Evolutionary conservation across 2,888 invertebrate genomes (phyloP).

Genomic region (Acholoe squamosa): DNA sequence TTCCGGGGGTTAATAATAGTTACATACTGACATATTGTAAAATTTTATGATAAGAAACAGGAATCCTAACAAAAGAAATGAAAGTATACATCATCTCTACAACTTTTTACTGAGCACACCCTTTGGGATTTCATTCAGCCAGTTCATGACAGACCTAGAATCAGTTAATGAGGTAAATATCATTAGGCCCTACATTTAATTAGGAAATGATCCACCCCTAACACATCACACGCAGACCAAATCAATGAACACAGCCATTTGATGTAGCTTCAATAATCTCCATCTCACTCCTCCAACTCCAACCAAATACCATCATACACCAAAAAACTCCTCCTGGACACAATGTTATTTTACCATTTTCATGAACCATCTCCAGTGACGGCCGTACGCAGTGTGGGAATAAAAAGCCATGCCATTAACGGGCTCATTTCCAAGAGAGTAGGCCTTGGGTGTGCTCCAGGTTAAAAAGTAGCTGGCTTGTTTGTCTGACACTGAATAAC

Average conservation of each 20-base stretch:
- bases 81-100: no score
- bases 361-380: not conserved
- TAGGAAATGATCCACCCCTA: not conserved
- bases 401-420: not conserved
- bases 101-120: no score
- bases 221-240: not conserved
- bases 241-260: not conserved
- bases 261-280: not conserved
- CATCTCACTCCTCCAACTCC: no score
- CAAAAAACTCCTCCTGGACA: not conserved
- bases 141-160: not conserved
- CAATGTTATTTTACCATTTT: conserved; percentile 13
- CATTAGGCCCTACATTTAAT: conserved; percentile 12
- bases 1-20: no score
- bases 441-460: no score
- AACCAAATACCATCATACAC: no score
- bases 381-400: not conserved
- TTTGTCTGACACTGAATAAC: not conserved
- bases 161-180: not conserved
- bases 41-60: no score
- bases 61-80: no score
- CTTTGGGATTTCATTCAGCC: no score
- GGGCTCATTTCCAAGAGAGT: not conserved
- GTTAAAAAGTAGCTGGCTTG: not conserved
- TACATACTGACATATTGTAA: no score